Evolutionary conservation across 2,888 invertebrate genomes (phyloP).

Genomic region (Atrina japonica): DNA sequence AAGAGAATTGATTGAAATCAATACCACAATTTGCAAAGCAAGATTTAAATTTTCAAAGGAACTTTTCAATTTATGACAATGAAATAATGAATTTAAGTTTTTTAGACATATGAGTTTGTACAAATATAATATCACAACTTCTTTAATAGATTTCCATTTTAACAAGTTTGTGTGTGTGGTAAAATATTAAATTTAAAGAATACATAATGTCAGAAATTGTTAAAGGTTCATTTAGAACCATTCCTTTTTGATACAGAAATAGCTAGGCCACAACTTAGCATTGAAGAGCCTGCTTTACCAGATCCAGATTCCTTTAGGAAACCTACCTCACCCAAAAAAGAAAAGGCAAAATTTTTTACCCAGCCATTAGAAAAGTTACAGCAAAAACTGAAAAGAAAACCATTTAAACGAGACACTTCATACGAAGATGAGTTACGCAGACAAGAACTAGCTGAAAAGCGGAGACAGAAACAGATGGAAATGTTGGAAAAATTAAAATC

Average conservation of each 20-base stretch:
- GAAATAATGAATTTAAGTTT: slow-evolving; percentile 1
- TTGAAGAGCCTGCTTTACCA: slow-evolving; percentile 36
- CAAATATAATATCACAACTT: no score
- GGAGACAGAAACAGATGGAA: slow-evolving; percentile 62
- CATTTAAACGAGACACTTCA: slow-evolving; percentile 55
- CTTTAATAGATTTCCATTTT: no score
- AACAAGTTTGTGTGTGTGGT: no score
- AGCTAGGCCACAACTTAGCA: slow-evolving; percentile 12
- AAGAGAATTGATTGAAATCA: no score
- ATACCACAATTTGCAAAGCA: no score
- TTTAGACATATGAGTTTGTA: slow-evolving; percentile 4
- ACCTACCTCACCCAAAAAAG: slow-evolving; percentile 5
- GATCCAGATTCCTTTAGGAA: slow-evolving; percentile 10
- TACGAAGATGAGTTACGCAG: slow-evolving; percentile 61
- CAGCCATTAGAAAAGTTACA: slow-evolving; percentile 18
- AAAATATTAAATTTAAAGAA: no score
- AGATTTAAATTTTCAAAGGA: no score
- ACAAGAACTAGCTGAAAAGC: slow-evolving; percentile 63
- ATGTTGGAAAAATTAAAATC: slow-evolving; percentile 61
- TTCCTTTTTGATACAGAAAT: slow-evolving; percentile 7
- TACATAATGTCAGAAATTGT: no score
- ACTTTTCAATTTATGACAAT: no score
- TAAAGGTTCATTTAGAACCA: background rate
- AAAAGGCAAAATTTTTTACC: background rate
- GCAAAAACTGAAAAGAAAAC: slow-evolving; percentile 30